Base-by-base conservation (phyloP, 23 tunicate genomes). In the Diplosoma virens region DNA sequence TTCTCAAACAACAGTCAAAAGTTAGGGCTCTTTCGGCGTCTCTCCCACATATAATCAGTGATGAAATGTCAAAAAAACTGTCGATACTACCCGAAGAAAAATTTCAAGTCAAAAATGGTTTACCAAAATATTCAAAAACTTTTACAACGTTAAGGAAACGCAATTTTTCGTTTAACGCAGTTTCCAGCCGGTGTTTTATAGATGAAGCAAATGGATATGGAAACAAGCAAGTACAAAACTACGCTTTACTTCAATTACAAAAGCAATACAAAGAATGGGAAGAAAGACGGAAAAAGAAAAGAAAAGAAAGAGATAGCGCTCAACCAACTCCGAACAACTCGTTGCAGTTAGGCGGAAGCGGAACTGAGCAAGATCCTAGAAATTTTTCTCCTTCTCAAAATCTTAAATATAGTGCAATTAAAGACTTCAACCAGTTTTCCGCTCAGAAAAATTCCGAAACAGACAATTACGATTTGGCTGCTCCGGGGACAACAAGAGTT, bases 191-290 rank as follows among this genome's bases (percentile, higher is more conserved):
- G 33, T 2, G 78, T 4, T 48, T 21, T 72, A 34, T 33, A 7
- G 30, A 48, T 30, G 28, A 35, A 4, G 47, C 17, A 2, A 72
- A 37, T 50, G 21, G 61, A 9, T 30, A 47, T 48, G 37, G 46
- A 9, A 72, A 47, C 25, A 52, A 75, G 3, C 46, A 34, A 18
- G 29, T 74, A 3, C 75, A 80, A 1, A 60, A 60, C 11, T 82
- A 82, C 55, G 72, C 87, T n/a, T 81, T 74, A n/a, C 34, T 82
- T 4, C 87, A 82, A 53, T 25, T 74, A n/a, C 87, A 82, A 32
- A 47, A 78, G 20, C 87, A 82, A 67, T 73, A 73, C 58, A 67
- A 74, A 30, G 87, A 82, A n/a, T 82, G 87, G 87, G 73, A 60
- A 64, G 48, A 75, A 21, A 61, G 79, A 73, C 64, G 61, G 7